Percentiles rank a stretch among this genome's conserved stretches.
Conservation (phyloP, 2,888 invertebrate species). For the Imbricaverruca yamaguchii region DNA sequence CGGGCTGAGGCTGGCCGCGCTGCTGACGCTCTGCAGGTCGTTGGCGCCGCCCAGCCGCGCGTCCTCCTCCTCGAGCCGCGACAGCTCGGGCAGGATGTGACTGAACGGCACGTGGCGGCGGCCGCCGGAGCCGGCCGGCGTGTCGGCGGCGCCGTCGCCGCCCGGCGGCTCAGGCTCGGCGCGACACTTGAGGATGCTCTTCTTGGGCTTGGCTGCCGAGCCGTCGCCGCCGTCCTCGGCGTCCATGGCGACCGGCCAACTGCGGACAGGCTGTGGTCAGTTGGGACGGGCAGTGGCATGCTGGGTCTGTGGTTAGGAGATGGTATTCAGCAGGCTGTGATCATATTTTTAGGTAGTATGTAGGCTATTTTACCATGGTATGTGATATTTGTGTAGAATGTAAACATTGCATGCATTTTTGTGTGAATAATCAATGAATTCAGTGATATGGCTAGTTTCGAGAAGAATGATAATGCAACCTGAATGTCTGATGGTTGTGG, state of each 20-base stretch:
- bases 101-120: neutral
- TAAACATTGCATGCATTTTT: too few relatives aligned
- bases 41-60: neutral
- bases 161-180: neutral
- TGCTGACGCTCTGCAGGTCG: constrained; percentile 17
- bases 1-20: constrained; percentile 13
- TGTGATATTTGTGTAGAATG: too few relatives aligned
- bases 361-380: too few relatives aligned
- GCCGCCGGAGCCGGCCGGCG: neutral
- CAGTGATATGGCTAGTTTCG: too few relatives aligned
- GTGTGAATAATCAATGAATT: too few relatives aligned
- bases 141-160: neutral
- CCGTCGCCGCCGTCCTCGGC: neutral
- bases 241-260: neutral
- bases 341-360: too few relatives aligned
- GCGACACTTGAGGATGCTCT: constrained; percentile 1
- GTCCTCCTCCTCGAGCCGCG: constrained; percentile 12
- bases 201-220: neutral
- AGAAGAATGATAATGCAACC: too few relatives aligned
- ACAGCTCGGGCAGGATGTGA: constrained; percentile 2
- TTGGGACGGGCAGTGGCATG: too few relatives aligned
- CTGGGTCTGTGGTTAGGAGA: too few relatives aligned
- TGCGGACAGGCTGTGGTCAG: too few relatives aligned
- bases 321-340: too few relatives aligned
- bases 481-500: too few relatives aligned